These are phyloP conservation scores for Solenopsis fugax DNA, from an alignment of 1,140 invertebrate genomes.

Conservation along the genomic window DNA sequence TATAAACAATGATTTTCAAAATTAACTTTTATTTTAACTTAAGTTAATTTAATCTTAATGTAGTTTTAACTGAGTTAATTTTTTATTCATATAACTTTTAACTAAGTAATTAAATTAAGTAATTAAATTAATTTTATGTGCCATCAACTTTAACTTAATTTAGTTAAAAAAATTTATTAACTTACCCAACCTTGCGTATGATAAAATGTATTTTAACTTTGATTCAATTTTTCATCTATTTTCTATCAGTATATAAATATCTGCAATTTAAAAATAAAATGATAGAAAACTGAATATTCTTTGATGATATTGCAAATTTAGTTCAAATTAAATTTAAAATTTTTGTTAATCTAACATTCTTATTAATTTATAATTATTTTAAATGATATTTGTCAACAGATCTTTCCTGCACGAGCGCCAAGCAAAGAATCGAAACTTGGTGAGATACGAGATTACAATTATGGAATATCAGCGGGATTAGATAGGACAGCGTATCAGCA, in stretches of 20 bases:
- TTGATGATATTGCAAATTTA: background rate
- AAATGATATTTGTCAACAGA: constrained; percentile 65
- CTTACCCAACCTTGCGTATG: no score
- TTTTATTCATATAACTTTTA: no score
- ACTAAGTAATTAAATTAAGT: no score
- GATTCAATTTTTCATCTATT: no score
- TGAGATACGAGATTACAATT: constrained; percentile 79
- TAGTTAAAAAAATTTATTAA: no score
- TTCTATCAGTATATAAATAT: background rate
- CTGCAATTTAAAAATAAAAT: background rate
- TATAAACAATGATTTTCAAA: no score
- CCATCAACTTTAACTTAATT: no score
- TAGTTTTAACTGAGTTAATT: no score
- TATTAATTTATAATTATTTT: background rate
- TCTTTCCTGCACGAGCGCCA: constrained; percentile 83
- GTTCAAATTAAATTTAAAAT: background rate
- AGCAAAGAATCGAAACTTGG: constrained; percentile 74
- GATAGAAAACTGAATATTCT: background rate
- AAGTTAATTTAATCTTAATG: no score
- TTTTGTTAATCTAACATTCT: background rate
- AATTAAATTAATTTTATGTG: no score
- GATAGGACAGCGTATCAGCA: constrained; percentile 90
- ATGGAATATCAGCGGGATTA: constrained; percentile 84
- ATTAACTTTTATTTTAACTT: no score
- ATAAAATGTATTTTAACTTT: background rate